Evolutionary conservation across 2,888 invertebrate genomes (phyloP).

Genomic region (Tolmerus cingulatus): DNA sequence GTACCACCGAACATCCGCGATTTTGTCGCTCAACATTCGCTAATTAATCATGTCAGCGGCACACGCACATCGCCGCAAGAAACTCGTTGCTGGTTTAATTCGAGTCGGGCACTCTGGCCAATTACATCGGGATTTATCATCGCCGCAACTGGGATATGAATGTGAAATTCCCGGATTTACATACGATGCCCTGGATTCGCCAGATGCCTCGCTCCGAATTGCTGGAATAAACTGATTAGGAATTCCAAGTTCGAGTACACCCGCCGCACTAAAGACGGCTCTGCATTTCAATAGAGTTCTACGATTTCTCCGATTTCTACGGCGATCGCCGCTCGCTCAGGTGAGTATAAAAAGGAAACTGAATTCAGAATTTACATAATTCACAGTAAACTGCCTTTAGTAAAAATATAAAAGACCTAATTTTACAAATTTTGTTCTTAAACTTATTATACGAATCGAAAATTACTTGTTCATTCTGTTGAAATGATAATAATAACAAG

Average conservation of each 20-base stretch:
- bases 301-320: not conserved
- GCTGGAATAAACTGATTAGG: not conserved
- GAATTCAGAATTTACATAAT: too few species aligned
- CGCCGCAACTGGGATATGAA: not conserved
- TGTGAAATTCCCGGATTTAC: slow-evolving; percentile 4
- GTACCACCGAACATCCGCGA: not conserved
- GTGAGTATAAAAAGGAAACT: too few species aligned
- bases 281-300: not conserved
- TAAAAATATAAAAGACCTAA: too few species aligned
- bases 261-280: not conserved
- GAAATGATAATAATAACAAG: too few species aligned
- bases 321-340: too few species aligned
- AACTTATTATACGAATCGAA: too few species aligned
- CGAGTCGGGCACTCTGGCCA: not conserved
- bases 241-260: not conserved
- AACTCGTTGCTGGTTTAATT: not conserved
- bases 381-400: too few species aligned
- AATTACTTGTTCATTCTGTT: too few species aligned
- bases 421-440: too few species aligned
- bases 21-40: not conserved
- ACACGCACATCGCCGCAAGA: not conserved
- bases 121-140: not conserved
- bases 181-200: not conserved
- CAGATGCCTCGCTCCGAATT: not conserved
- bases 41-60: not conserved